These are phyloP conservation scores for Podiceps cristatus DNA, from an alignment of 2,113 vertebrate genomes.

Conservation along the genomic window DNA sequence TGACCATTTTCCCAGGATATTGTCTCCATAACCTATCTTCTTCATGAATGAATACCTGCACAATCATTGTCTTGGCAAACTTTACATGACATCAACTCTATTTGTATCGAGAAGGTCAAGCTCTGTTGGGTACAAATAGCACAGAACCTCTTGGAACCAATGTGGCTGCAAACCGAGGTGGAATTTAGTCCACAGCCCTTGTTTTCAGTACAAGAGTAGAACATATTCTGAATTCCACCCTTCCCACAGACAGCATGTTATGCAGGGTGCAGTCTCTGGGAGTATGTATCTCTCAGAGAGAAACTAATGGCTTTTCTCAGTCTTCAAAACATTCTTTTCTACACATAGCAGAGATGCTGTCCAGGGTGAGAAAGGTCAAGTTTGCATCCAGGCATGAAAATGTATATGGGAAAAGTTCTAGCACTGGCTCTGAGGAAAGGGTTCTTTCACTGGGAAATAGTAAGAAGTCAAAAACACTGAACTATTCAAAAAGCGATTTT, in stretches of 20 bases:
- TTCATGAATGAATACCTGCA: neutral
- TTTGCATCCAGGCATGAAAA: neutral
- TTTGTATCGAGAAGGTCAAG: neutral
- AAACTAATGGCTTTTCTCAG: neutral
- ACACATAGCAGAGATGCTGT: neutral
- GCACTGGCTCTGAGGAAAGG: neutral
- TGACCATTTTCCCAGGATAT: neutral
- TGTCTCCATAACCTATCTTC: neutral
- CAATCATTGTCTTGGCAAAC: neutral
- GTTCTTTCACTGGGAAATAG: neutral
- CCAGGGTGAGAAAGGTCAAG: neutral
- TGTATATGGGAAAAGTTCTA: neutral
- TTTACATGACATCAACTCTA: neutral
- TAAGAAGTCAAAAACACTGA: neutral
- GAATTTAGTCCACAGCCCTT: neutral
- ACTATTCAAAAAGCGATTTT: neutral
- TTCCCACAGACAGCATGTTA: neutral
- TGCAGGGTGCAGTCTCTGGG: neutral
- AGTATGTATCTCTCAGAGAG: neutral
- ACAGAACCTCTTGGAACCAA: neutral
- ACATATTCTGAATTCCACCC: slow-evolving; percentile 22
- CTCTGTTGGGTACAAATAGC: neutral
- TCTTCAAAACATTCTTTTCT: neutral
- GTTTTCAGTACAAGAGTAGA: neutral
- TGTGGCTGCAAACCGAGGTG: neutral